Evolutionary conservation across 2,797 vertebrate genomes (phyloP).

Genomic region (Cetoscarus ocellatus): DNA sequence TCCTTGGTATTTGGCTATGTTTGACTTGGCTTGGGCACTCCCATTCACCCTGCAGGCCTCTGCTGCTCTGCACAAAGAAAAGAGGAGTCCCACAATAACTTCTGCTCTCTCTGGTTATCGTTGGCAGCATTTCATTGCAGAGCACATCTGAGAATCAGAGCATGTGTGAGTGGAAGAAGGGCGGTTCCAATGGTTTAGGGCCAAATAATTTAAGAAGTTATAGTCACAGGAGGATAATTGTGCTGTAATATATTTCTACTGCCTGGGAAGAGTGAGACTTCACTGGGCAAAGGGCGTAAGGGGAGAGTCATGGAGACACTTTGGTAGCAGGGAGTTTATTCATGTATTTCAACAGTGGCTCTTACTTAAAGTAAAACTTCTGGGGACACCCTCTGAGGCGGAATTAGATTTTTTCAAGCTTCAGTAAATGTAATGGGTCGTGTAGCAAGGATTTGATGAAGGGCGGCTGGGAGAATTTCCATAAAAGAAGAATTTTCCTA

Average conservation of each 20-base stretch:
- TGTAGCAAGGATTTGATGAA: too few species aligned
- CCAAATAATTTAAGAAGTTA: not conserved
- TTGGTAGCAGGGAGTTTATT: too few species aligned
- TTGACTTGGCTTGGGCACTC: constrained; percentile 37
- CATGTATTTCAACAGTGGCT: too few species aligned
- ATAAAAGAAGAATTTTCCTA: too few species aligned
- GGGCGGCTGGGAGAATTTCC: too few species aligned
- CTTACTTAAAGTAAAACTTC: too few species aligned
- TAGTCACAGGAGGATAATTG: not conserved
- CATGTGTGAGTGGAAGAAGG: not conserved
- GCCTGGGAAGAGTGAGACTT: too few species aligned
- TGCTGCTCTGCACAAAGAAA: constrained; percentile 37
- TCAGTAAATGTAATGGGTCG: too few species aligned
- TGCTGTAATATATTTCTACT: not conserved
- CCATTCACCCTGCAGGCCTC: constrained; percentile 41
- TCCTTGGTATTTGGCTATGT: constrained; percentile 46
- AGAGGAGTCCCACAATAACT: constrained; percentile 28
- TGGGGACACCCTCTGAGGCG: too few species aligned
- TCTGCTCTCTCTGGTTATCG: constrained; percentile 18
- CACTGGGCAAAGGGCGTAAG: too few species aligned
- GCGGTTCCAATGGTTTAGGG: not conserved
- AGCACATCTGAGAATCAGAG: constrained; percentile 25
- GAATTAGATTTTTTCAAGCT: too few species aligned
- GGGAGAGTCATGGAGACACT: too few species aligned
- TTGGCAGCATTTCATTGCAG: constrained; percentile 27